Evolutionary conservation across 2,888 invertebrate species (phyloP).

Genomic region (Hipparchia sbordonii): DNA sequence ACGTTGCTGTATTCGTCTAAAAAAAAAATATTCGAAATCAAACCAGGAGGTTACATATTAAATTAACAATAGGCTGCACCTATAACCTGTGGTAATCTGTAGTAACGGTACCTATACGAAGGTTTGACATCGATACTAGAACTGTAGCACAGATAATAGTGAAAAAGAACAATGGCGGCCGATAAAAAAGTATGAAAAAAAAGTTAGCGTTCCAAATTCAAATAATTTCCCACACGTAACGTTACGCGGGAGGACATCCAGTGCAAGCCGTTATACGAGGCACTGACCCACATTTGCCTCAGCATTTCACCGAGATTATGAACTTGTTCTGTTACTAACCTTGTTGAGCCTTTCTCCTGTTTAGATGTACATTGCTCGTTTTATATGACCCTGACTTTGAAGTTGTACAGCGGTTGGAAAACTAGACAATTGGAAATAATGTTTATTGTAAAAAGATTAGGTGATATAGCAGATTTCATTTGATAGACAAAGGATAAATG

Average conservation of each 20-base stretch:
- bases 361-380: conserved; percentile 43
- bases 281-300: conserved; percentile 76
- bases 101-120: conserved; percentile 42
- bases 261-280: conserved; percentile 79
- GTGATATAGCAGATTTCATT: too few species aligned
- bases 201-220: conserved; percentile 76
- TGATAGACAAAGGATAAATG: too few species aligned
- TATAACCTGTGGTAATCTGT: neutral
- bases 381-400: conserved; percentile 13
- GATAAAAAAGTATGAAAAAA: conserved; percentile 70
- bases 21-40: neutral
- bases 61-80: neutral
- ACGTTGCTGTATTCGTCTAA: too few species aligned
- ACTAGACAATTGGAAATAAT: neutral
- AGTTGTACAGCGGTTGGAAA: neutral
- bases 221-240: conserved; percentile 83
- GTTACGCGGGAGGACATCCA: conserved; percentile 81
- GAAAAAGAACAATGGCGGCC: conserved; percentile 72
- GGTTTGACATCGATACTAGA: conserved; percentile 52
- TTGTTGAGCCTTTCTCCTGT: conserved; percentile 52
- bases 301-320: conserved; percentile 63
- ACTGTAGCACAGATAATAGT: conserved; percentile 64
- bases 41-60: neutral
- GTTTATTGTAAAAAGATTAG: too few species aligned
- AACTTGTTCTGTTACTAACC: conserved; percentile 67